Evolutionary conservation across 2,113 vertebrate genomes (phyloP).

Genomic region (Tricholaema leucomelas): DNA sequence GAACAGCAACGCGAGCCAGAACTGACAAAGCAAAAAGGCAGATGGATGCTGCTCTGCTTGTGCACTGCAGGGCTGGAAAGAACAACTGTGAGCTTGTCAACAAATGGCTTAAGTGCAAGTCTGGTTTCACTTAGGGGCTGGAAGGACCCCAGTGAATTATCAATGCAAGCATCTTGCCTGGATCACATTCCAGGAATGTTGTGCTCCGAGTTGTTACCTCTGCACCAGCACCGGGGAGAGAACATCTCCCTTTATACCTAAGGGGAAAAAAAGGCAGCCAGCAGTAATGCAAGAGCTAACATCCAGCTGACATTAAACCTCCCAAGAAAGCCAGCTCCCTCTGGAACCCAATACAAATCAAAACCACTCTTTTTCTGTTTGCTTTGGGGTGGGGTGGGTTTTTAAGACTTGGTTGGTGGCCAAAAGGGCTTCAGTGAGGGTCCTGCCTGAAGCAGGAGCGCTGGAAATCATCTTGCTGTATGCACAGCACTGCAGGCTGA

Average conservation of each 20-base stretch:
- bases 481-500: neutral
- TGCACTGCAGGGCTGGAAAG: neutral
- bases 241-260: neutral
- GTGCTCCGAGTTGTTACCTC: neutral
- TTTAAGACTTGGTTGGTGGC: neutral
- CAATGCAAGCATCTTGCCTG: neutral
- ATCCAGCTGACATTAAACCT: neutral
- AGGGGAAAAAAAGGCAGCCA: neutral
- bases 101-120: neutral
- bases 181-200: neutral
- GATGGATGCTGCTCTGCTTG: neutral
- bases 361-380: neutral
- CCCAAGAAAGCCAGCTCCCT: neutral
- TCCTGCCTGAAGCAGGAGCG: neutral
- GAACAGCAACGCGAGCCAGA: neutral
- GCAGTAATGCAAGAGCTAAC: neutral
- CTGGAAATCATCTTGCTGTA: neutral
- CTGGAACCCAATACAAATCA: neutral
- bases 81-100: neutral
- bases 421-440: neutral
- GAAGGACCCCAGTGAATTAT: neutral
- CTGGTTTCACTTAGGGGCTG: constrained; percentile 33
- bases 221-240: neutral
- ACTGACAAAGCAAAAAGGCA: neutral
- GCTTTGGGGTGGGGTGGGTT: neutral